Percentiles rank a stretch among this genome's conserved stretches.
phyloP scores from a whole-genome alignment of 2,113 vertebrate genomes.

The Silurus meridionalis region DNA sequence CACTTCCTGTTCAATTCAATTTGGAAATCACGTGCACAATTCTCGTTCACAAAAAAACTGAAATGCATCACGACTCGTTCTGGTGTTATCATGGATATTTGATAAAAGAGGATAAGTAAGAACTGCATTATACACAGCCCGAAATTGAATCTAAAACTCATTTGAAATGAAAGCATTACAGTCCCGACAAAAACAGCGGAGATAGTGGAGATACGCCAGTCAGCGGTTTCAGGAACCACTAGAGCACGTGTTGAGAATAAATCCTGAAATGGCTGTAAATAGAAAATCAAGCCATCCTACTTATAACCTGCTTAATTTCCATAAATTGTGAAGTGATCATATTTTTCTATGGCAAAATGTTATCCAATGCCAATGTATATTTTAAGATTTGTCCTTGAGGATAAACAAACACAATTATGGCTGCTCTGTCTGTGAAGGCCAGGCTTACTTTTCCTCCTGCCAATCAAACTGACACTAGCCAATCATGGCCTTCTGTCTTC shows the following conservation, averaged over 20 bases:
- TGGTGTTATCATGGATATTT: constrained; percentile 28
- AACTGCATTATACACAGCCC: not conserved
- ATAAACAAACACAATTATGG: no score
- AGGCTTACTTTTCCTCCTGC: no score
- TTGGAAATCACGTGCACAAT: constrained; percentile 12
- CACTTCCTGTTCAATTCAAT: constrained; percentile 47
- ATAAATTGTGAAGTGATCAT: not conserved
- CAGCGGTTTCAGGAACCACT: constrained; percentile 7
- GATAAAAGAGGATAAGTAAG: constrained; percentile 8
- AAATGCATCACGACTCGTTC: not conserved
- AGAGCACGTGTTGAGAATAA: not conserved
- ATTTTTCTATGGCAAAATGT: not conserved
- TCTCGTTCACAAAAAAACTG: not conserved
- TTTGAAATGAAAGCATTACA: not conserved
- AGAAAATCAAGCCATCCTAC: not conserved
- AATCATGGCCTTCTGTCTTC: not conserved
- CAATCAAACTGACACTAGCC: not conserved
- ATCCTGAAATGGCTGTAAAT: not conserved
- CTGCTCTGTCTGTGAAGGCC: not conserved
- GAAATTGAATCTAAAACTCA: constrained; percentile 13
- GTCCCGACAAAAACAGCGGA: not conserved
- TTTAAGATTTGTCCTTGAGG: not conserved
- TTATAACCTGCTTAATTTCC: not conserved
- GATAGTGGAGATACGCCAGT: constrained; percentile 4
- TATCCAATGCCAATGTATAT: not conserved